Evolutionary conservation across 2,888 invertebrate genomes (phyloP), one percentile per base, ranked within the genome.

Genomic region (Linnaemya tessellans): DNA sequence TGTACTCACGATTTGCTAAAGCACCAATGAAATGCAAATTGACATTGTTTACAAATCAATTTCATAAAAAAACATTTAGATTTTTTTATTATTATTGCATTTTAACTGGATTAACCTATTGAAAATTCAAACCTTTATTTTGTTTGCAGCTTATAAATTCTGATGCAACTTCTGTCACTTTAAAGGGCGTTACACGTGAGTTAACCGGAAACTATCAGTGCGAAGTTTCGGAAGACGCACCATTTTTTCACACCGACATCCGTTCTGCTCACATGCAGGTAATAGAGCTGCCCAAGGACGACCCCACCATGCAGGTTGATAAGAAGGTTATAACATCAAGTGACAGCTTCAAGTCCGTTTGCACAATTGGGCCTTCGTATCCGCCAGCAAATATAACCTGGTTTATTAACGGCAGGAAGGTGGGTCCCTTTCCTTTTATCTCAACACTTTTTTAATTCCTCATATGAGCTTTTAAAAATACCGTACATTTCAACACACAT

Each of bases 181-280:
- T 94, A 83, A 92, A 92, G 78, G 93, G 94, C 87, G 94, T 94
- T 58, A 93, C 93, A 62, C 91, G 93, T 74, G 94, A 94, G 87
- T 92, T 94, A 84, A 93, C 94, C 49, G 94, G 94, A 78, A 93
- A 92, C 90, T 94, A 93, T 90, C 94, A 94, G 89, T 94, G 94
- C 87, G 94, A 94, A 91, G 94, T 94, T 54, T 94, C 94, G n/a
- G 94, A 94, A 84, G 94, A 94, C 91, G 94, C 94, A 46, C 94
- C 94, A 9, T 92, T 93, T 65, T 94, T 94, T 87, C 94, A 94
- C 88, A 94, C 94, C 18, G 94, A 94, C 84, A 94, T 94, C 86
- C 93, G 93, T 51, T 91, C 93, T 11, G 93, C 94, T 46, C 92
- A 93, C 88, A 93, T 94, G 93, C 94, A 94, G 89, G 94, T 94